Evolutionary conservation across 2,888 invertebrate genomes (phyloP).

Genomic region (Pocota personata): DNA sequence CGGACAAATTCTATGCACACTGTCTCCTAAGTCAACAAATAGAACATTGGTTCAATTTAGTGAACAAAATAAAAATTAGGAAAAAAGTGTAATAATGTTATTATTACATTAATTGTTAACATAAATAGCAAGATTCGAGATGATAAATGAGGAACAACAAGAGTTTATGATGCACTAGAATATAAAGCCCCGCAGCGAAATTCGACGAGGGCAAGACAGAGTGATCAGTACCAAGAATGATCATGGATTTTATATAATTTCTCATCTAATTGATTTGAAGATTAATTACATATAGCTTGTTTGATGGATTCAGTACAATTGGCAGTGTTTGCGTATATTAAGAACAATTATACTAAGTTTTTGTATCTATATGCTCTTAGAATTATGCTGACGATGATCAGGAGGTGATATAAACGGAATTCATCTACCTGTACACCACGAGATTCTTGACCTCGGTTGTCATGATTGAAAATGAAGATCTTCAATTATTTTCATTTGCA

Average conservation of each 20-base stretch:
- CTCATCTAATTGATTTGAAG: conserved; percentile 24
- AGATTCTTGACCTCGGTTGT: not conserved
- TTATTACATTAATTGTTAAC: conserved; percentile 32
- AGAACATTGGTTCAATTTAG: conserved; percentile 37
- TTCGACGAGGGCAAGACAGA: not conserved
- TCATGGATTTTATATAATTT: conserved; percentile 1
- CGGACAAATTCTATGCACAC: conserved; percentile 33
- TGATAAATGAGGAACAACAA: conserved; percentile 1
- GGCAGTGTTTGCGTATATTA: not conserved
- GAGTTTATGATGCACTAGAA: conserved; percentile 17
- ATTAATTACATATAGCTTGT: not conserved
- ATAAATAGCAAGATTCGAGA: conserved; percentile 29
- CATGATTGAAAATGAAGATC: not conserved
- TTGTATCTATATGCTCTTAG: no score
- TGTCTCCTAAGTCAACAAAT: conserved; percentile 14
- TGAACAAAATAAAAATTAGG: not conserved
- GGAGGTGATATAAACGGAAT: not conserved
- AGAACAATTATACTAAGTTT: not conserved
- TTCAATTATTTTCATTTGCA: no score
- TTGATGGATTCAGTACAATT: not conserved
- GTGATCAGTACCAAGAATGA: not conserved
- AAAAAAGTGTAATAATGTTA: conserved; percentile 30
- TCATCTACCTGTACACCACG: no score
- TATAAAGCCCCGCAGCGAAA: not conserved
- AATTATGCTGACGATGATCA: not conserved